Conservation (phyloP, 2,888 invertebrate species). For the Ischnura elegans region DNA sequence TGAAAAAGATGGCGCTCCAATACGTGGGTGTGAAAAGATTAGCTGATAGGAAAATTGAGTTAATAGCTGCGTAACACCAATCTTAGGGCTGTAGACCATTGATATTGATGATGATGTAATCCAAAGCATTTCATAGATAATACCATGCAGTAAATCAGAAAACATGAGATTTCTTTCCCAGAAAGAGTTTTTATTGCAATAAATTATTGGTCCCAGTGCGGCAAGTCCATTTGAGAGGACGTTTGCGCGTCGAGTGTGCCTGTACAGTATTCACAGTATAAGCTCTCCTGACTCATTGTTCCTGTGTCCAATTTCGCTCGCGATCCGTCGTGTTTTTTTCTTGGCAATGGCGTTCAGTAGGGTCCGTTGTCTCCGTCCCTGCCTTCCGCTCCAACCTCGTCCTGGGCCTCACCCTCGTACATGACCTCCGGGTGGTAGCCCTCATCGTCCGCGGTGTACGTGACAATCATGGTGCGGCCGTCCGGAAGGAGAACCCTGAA, state of each 20-base stretch:
- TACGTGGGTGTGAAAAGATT: too few species aligned
- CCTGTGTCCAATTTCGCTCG: not conserved
- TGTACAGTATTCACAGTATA: not conserved
- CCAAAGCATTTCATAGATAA: too few species aligned
- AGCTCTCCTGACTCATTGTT: not conserved
- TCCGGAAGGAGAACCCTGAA: conserved; percentile 84
- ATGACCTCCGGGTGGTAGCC: conserved; percentile 84
- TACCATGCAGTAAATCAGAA: too few species aligned
- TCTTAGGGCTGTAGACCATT: too few species aligned
- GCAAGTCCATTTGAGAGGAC: not conserved
- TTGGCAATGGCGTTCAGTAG: not conserved
- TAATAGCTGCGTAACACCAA: too few species aligned
- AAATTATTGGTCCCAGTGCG: not conserved
- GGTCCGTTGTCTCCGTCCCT: not conserved
- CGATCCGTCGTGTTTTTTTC: not conserved
- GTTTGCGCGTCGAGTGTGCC: not conserved
- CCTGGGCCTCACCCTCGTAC: conserved; percentile 79
- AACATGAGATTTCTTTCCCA: not conserved
- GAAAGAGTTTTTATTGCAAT: conserved; percentile 10
- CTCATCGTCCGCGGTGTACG: conserved; percentile 82
- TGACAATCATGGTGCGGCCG: conserved; percentile 83
- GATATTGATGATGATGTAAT: too few species aligned
- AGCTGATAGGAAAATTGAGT: too few species aligned
- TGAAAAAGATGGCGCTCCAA: too few species aligned
- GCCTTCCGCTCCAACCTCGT: conserved; percentile 27